A percentile compares a stretch with the other conserved stretches of the same genome.
These are phyloP conservation scores for Iselma pallidipennis DNA, from an alignment of 2,888 invertebrate genomes.

Conservation along the genomic window DNA sequence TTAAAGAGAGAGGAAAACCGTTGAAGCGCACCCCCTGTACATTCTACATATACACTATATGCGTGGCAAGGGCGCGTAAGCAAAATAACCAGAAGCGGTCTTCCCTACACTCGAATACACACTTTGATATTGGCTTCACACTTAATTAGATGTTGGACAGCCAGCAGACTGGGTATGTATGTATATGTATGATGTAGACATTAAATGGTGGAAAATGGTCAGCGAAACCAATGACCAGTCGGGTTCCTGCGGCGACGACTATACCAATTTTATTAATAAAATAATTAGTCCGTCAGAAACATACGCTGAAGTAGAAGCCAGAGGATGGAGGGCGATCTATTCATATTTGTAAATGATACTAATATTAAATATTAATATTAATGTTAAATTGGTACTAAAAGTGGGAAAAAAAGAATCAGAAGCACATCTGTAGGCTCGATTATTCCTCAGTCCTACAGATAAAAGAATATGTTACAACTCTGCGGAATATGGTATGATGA, in stretches of 20 bases:
- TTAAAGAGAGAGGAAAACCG: conserved; percentile 16
- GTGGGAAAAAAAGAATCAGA: not conserved
- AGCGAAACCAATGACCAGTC: not conserved
- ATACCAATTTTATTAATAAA: conserved; percentile 21
- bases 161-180: not conserved
- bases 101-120: conserved; percentile 39
- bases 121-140: conserved; percentile 40
- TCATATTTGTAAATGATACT: not conserved
- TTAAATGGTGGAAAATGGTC: not conserved
- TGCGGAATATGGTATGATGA: not conserved
- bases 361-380: not conserved
- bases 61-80: conserved; percentile 30
- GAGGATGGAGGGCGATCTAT: not conserved
- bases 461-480: not conserved
- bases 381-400: not conserved
- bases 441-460: no score
- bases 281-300: conserved; percentile 20
- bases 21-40: conserved; percentile 7
- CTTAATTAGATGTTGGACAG: conserved; percentile 35
- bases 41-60: not conserved
- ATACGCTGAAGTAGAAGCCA: not conserved
- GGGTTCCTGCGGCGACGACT: not conserved
- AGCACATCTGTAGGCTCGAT: not conserved
- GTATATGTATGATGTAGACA: not conserved
- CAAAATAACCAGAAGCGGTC: conserved; percentile 40